Evolutionary conservation across 2,888 invertebrate species (phyloP).

Genomic region (Rhagonycha lutea): DNA sequence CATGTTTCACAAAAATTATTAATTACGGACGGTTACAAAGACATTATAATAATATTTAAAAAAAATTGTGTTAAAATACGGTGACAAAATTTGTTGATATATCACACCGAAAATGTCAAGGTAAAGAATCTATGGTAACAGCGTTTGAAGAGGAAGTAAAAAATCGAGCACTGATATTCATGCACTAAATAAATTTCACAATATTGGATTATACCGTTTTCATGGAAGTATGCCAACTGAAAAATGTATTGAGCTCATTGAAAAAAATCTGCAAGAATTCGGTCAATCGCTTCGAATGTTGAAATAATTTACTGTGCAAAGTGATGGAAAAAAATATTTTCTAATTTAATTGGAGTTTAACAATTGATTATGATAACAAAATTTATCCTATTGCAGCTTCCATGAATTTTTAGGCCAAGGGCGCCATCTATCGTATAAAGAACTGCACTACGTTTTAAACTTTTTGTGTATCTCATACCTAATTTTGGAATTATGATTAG

Average conservation of each 20-base stretch:
- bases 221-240: background rate
- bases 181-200: background rate
- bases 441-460: no score
- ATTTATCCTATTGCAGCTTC: no score
- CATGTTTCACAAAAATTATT: background rate
- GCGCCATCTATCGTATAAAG: no score
- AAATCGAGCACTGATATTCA: background rate
- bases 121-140: no score
- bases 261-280: background rate
- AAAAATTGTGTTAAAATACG: background rate
- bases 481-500: no score
- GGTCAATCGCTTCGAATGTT: no score
- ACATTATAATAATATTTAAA: background rate
- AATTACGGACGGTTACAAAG: background rate
- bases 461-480: no score
- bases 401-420: no score
- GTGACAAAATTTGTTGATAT: background rate
- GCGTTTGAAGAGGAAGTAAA: background rate
- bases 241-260: background rate
- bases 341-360: no score
- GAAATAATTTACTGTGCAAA: no score
- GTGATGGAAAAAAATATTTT: no score
- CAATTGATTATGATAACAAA: no score
- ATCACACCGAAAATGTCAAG: background rate
- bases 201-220: background rate